phyloP scores from a whole-genome alignment of 23 tunicate species.

The Botrylloides violaceus region DNA sequence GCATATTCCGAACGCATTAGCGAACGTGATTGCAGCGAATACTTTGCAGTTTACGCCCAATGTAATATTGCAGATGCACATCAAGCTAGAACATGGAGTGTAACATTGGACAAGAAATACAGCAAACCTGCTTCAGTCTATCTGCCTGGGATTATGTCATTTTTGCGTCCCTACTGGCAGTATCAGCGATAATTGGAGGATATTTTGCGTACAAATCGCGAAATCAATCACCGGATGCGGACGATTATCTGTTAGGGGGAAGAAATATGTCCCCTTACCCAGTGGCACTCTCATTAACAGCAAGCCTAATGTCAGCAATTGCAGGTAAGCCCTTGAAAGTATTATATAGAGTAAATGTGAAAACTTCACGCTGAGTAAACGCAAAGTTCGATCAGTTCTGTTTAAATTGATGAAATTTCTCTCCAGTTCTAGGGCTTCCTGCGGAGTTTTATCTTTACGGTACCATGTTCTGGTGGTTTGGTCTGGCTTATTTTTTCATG shows the following conservation, averaged over 20 bases:
- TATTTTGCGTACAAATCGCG: slow-evolving; percentile 19
- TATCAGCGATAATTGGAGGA: slow-evolving; percentile 1
- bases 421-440: slow-evolving; percentile 5
- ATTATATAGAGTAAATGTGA: too few relatives aligned
- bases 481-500: slow-evolving; percentile 13
- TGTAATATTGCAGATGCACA: too few relatives aligned
- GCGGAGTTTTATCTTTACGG: slow-evolving; percentile 14
- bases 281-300: slow-evolving; percentile 9
- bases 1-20: too few relatives aligned
- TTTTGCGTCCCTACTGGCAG: background rate
- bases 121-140: background rate
- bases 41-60: too few relatives aligned
- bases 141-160: slow-evolving; percentile 10
- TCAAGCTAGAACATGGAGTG: too few relatives aligned
- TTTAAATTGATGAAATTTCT: background rate
- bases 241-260: slow-evolving; percentile 13
- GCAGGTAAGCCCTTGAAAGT: too few relatives aligned
- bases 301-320: slow-evolving; percentile 11
- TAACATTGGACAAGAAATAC: background rate
- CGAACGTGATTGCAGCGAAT: too few relatives aligned
- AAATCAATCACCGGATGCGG: background rate
- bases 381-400: too few relatives aligned
- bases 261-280: slow-evolving; percentile 11
- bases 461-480: slow-evolving; percentile 26
- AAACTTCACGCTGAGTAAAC: too few relatives aligned